Percentiles rank a stretch among this genome's conserved stretches.
Evolutionary conservation across 2,113 vertebrate genomes (phyloP).

Genomic region (Scopus umbretta): DNA sequence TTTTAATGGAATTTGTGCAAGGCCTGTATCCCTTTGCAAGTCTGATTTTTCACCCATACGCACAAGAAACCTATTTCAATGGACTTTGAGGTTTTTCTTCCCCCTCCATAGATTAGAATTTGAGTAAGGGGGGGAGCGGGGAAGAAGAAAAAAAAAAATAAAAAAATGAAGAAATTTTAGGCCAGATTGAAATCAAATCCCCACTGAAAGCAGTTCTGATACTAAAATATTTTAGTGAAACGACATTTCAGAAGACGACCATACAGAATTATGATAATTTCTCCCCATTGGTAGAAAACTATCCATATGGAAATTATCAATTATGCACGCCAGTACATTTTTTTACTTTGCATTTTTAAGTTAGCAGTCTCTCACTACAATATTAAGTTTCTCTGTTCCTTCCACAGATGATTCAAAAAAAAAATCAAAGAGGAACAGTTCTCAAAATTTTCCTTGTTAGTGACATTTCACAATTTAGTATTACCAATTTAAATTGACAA

Average conservation of each 20-base stretch:
- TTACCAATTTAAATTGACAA: not conserved
- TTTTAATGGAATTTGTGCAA: conserved; percentile 14
- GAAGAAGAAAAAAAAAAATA: too few relatives aligned
- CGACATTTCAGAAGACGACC: not conserved
- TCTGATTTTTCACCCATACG: not conserved
- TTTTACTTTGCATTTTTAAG: conserved; percentile 49
- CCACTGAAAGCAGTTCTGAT: not conserved
- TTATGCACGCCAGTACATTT: conserved; percentile 22
- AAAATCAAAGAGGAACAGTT: not conserved
- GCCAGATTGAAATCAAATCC: conserved; percentile 35
- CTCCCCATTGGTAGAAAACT: conserved; percentile 58
- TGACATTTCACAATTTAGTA: not conserved
- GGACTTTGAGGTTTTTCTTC: not conserved
- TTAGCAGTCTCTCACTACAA: not conserved
- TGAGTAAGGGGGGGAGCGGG: not conserved
- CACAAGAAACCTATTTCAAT: conserved; percentile 49
- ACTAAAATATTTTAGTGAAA: not conserved
- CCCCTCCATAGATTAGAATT: not conserved
- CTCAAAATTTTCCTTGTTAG: not conserved
- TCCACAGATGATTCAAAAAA: not conserved
- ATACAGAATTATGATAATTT: conserved; percentile 41
- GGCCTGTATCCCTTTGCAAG: not conserved
- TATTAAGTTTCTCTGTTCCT: not conserved
- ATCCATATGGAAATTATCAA: conserved; percentile 44
- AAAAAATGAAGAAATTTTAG: not conserved